These are phyloP conservation scores for Gila orcuttii DNA, from an alignment of 2,113 vertebrate species.

Conservation along the genomic window DNA sequence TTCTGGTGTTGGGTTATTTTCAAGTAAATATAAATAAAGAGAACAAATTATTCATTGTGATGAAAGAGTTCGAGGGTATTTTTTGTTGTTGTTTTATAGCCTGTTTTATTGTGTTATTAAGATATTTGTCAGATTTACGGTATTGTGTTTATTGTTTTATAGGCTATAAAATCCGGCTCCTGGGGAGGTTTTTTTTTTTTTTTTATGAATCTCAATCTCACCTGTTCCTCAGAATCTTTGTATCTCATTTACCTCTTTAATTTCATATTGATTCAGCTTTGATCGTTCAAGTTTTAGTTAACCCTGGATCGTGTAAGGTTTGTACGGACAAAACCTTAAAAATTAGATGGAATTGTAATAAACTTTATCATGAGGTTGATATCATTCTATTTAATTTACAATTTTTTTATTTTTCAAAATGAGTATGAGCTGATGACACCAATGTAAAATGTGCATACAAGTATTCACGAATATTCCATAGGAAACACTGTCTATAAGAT, in stretches of 20 bases:
- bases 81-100: conserved; percentile 48
- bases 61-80: conserved; percentile 50
- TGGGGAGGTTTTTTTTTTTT: neutral
- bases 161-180: neutral
- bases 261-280: neutral
- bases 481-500: neutral
- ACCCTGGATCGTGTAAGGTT: neutral
- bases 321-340: neutral
- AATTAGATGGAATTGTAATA: neutral
- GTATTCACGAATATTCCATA: neutral
- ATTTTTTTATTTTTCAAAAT: neutral
- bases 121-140: conserved; percentile 39
- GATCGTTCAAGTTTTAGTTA: neutral
- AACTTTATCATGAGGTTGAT: neutral
- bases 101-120: conserved; percentile 41
- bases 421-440: too few species aligned
- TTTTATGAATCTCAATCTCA: neutral
- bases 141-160: conserved; percentile 42
- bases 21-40: neutral
- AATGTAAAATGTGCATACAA: too few species aligned
- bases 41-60: conserved; percentile 34
- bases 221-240: neutral
- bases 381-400: neutral
- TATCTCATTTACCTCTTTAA: neutral
- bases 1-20: conserved; percentile 35